Percentiles rank a stretch among this genome's conserved stretches.
Evolutionary conservation across 2,888 invertebrate genomes (phyloP).

Genomic region (Steinernema scapterisci): DNA sequence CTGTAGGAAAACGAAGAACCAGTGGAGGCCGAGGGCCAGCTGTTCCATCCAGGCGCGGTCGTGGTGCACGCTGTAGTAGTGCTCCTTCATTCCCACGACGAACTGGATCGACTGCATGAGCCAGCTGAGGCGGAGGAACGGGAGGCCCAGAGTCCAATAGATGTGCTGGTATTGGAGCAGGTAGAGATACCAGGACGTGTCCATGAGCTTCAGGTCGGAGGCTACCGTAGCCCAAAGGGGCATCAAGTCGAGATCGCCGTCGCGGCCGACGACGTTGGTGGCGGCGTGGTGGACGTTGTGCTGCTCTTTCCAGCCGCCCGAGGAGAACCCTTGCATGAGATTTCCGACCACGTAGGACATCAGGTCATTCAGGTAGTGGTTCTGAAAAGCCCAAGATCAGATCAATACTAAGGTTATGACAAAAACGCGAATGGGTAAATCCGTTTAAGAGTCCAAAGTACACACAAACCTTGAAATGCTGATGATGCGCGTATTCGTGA

Average conservation of each 20-base stretch:
- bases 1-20: conserved; percentile 58
- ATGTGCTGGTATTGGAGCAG: conserved; percentile 64
- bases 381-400: conserved; percentile 34
- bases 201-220: conserved; percentile 56
- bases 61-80: conserved; percentile 57
- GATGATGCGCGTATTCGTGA: conserved; percentile 65
- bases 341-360: conserved; percentile 63
- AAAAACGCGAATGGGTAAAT: no score
- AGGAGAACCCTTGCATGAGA: conserved; percentile 65
- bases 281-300: conserved; percentile 66
- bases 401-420: no score
- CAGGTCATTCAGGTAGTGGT: conserved; percentile 45
- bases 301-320: conserved; percentile 66
- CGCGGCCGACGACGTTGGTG: conserved; percentile 62
- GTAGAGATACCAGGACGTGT: conserved; percentile 51
- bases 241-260: conserved; percentile 65
- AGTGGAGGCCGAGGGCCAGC: conserved; percentile 56
- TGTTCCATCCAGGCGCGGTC: conserved; percentile 47
- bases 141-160: conserved; percentile 62
- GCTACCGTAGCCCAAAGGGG: conserved; percentile 66
- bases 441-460: conserved; percentile 17
- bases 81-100: conserved; percentile 57
- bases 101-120: conserved; percentile 59
- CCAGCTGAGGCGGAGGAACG: conserved; percentile 63
- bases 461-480: conserved; percentile 55